Evolutionary conservation across 2,888 invertebrate genomes (phyloP), one percentile per base, ranked within the genome.

Genomic region (Campoletis raptor): DNA sequence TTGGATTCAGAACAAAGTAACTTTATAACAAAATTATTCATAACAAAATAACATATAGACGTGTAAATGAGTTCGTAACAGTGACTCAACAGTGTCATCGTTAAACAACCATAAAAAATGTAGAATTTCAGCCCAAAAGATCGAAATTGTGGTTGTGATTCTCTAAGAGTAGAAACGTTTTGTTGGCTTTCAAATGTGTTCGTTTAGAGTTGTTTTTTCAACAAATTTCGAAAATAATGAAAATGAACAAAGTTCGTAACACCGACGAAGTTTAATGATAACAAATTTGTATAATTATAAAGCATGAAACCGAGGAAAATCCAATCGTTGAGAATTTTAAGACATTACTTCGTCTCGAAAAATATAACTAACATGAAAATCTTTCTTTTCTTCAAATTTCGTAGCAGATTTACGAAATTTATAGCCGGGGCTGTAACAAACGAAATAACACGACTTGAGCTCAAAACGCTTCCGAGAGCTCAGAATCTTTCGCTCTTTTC

Each of bases 401-500:
- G 10, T 54, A 54, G 9, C 21, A 37, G 21, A 76, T 45, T 9
- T n/a, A 54, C 72, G 37, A 72, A 73, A 72, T 70, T 18, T 37
- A 70, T 70, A 15, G 40, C 30, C 40, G 30, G n/a, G 24, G 57
- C 10, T 64, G 24, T 30, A 57, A 61, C 30, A n/a, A 80, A 61
- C 72, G 64, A 64, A 12, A 40, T 52, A 40, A 67, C 69, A 86
- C 83, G 85, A 74, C 72, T 69, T 78, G 77, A 83, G 83, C 83
- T 76, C 87, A 69, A 83, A 81, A 72, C 79, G 82, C 77, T 66
- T 81, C 21, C 42, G n/a, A 64, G 40, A 73, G 18, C 54, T 21
- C 66, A 52, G 54, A 83, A 64, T 73, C 61, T 87, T 80, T 81
- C 85, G 67, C 87, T 81, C 85, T 85, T 89, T 74, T 82, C 69